These are phyloP conservation scores for Mionectes olivaceus DNA, from an alignment of 2,797 vertebrate genomes.

Conservation along the genomic window DNA sequence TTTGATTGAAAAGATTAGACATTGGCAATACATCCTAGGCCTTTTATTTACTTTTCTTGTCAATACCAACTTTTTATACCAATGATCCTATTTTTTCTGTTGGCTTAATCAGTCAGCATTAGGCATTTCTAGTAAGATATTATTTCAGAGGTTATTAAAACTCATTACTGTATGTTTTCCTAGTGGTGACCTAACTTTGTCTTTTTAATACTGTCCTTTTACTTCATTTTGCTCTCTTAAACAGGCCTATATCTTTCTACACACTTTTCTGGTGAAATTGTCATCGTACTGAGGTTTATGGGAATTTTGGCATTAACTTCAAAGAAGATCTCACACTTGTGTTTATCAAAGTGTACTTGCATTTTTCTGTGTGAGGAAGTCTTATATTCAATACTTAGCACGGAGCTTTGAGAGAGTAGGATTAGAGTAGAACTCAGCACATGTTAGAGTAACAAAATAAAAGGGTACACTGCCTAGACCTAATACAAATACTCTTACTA, in stretches of 20 bases:
- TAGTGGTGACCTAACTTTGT: not conserved
- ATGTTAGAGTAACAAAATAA: not conserved
- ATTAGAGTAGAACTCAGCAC: not conserved
- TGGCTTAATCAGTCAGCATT: not conserved
- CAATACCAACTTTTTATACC: not conserved
- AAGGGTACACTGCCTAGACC: not conserved
- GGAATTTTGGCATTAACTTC: not conserved
- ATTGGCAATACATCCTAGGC: not conserved
- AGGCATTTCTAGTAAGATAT: not conserved
- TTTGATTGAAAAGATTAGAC: slow-evolving; percentile 7
- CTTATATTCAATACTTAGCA: not conserved
- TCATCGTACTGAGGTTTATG: not conserved
- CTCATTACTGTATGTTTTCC: not conserved
- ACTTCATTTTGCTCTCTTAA: not conserved
- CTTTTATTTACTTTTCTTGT: slow-evolving; percentile 1
- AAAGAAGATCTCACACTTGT: not conserved
- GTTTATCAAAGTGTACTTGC: not conserved
- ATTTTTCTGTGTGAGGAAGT: not conserved
- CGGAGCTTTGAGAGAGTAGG: not conserved
- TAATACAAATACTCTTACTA: not conserved
- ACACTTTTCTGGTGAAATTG: not conserved
- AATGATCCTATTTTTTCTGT: not conserved
- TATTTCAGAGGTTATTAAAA: not conserved
- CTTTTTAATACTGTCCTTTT: not conserved
- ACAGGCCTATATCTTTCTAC: not conserved